phyloP scores from a whole-genome alignment of 2,797 vertebrate species.

The Sylvilagus floridanus region DNA sequence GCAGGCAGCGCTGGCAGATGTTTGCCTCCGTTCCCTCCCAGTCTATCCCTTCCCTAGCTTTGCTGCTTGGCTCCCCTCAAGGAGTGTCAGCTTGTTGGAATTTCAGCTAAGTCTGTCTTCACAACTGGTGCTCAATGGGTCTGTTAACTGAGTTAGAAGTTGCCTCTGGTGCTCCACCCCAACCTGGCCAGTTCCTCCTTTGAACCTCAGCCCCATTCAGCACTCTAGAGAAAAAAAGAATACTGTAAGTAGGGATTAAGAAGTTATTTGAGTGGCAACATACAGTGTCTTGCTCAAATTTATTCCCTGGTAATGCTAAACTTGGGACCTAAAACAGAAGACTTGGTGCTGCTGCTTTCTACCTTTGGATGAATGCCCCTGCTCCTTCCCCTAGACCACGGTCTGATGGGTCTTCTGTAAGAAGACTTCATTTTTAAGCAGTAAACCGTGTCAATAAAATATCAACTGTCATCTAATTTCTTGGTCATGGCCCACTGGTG shows the following conservation, averaged over 20 bases:
- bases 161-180: not conserved
- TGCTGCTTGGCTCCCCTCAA: not conserved
- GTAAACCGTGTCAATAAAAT: slow-evolving; percentile 7
- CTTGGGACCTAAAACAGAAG: not conserved
- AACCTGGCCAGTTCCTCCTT: not conserved
- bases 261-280: not conserved
- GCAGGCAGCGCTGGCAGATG: not conserved
- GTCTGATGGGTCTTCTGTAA: not conserved
- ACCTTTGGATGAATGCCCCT: not conserved
- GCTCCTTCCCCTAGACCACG: not conserved
- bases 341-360: not conserved
- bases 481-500: not conserved
- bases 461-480: not conserved
- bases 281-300: not conserved
- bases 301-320: not conserved
- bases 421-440: not conserved
- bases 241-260: not conserved
- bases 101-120: not conserved
- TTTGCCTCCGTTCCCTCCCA: not conserved
- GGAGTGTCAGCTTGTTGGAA: not conserved
- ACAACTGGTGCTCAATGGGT: not conserved
- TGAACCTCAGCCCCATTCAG: not conserved
- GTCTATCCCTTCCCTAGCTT: not conserved
- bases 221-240: not conserved
- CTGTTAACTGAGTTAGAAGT: not conserved